Evolutionary conservation across 2,888 invertebrate species (phyloP), one percentile per base, ranked within the genome.

Genomic region (Acronicta aceris): DNA sequence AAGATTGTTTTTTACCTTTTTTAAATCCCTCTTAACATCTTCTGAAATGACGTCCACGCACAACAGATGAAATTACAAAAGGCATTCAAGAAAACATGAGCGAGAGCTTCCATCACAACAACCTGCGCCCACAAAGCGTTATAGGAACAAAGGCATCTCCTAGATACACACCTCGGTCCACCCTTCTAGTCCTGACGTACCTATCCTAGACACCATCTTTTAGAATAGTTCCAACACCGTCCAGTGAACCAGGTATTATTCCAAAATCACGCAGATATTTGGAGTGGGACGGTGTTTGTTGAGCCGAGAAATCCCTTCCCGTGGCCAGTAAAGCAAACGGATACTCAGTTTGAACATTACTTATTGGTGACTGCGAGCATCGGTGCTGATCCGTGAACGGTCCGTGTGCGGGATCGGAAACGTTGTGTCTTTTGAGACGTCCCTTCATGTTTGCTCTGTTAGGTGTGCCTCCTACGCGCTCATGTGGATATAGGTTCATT

Each of bases 241-340:
- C 30, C 63, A 38, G 47, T 53, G 53, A 53, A 74, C 65, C 50
- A 52, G 49, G 78, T 68, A 82, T 82, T 81, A 84, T 84, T 75
- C 76, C 76, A 71, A 79, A 83, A 81, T 78, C 77, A 80, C 73
- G 68, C 62, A 74, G 66, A 71, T 68, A 75, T 77, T 68, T 73
- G 68, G 63, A 73, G 75, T 63, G 66, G 58, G 59, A 78, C 74
- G 59, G 76, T 68, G 79, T 91, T 90, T 91, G 81, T 79, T 87
- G 87, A 81, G 78, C 81, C 86, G 85, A 76, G 81, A 81, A 79
- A 85, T 82, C 85, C 83, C 81, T 80, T 76, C 77, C 74, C 65
- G 65, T 82, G 87, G 78, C 78, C 84, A 81, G 83, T 67, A 78
- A 79, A 85, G 84, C 86, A 86, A 86, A 89, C 85, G 81, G 81